These are phyloP conservation scores for Mola mola DNA, from an alignment of 2,113 vertebrate species.

Conservation along the genomic window DNA sequence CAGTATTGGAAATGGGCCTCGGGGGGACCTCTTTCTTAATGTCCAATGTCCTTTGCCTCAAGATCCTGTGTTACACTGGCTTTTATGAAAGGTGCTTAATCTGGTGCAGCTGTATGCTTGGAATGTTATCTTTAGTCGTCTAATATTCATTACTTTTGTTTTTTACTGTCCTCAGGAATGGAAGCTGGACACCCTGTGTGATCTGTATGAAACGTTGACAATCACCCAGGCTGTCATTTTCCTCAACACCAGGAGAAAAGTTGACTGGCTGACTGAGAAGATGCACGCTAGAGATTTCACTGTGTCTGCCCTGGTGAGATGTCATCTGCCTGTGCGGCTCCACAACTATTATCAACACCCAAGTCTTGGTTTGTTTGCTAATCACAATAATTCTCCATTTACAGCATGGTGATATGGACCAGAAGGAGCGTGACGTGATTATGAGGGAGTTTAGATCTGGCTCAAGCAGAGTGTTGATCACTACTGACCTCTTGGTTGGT, in stretches of 20 bases:
- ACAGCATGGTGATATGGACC: conserved; percentile 99
- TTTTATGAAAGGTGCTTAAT: not conserved
- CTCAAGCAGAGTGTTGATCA: conserved; percentile 96
- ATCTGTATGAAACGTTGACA: conserved; percentile 96
- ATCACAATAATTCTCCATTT: not conserved
- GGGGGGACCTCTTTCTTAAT: conserved; percentile 85
- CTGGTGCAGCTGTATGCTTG: not conserved
- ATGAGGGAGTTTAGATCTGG: conserved; percentile 98
- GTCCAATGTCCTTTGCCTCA: conserved; percentile 78
- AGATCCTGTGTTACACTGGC: conserved; percentile 76
- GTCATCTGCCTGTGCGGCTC: not conserved
- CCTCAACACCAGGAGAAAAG: conserved; percentile 98
- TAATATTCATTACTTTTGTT: not conserved
- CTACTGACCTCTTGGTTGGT: conserved; percentile 97
- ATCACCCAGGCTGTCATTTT: conserved; percentile 99
- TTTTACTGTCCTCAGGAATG: conserved; percentile 86
- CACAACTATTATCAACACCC: too few species aligned
- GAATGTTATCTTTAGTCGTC: not conserved
- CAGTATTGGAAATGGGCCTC: conserved; percentile 71
- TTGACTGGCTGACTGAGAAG: conserved; percentile 98
- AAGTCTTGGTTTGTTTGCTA: not conserved
- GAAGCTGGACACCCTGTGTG: conserved; percentile 98
- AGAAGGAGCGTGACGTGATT: conserved; percentile 98
- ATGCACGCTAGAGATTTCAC: conserved; percentile 98
- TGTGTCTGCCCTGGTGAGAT: conserved; percentile 94